These are phyloP conservation scores for Aphrophora alni DNA, from an alignment of 2,888 invertebrate genomes.

Conservation along the genomic window DNA sequence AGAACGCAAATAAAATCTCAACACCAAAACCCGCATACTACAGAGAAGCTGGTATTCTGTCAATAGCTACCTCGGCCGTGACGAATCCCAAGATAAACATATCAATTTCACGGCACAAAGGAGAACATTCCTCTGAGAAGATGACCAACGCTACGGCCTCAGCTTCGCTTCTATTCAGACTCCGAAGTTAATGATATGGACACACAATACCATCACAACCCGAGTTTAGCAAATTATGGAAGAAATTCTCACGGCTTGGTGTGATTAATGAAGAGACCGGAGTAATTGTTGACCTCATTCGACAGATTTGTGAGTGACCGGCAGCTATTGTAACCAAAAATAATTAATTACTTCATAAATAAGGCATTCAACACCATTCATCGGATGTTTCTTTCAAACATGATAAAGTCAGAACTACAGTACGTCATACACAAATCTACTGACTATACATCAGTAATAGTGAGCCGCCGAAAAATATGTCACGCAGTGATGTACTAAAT, in stretches of 20 bases:
- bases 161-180: background rate
- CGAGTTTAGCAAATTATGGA: background rate
- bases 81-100: background rate
- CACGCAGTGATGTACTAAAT: too few species aligned
- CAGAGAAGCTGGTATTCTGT: background rate
- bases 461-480: too few species aligned
- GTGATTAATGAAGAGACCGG: background rate
- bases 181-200: background rate
- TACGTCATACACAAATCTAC: too few species aligned
- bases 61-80: background rate
- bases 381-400: too few species aligned
- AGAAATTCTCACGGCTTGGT: background rate
- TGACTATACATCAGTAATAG: too few species aligned
- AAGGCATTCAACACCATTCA: background rate
- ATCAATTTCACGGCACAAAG: background rate
- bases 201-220: background rate
- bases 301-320: background rate
- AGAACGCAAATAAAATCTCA: too few species aligned
- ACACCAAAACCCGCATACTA: too few species aligned
- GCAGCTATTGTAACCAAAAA: background rate
- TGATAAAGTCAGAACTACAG: too few species aligned
- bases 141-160: background rate
- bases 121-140: conserved; percentile 1
- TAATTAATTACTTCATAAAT: background rate
- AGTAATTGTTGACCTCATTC: background rate